Conservation (phyloP, 2,113 vertebrate species). For the Lampris megalopsis region DNA sequence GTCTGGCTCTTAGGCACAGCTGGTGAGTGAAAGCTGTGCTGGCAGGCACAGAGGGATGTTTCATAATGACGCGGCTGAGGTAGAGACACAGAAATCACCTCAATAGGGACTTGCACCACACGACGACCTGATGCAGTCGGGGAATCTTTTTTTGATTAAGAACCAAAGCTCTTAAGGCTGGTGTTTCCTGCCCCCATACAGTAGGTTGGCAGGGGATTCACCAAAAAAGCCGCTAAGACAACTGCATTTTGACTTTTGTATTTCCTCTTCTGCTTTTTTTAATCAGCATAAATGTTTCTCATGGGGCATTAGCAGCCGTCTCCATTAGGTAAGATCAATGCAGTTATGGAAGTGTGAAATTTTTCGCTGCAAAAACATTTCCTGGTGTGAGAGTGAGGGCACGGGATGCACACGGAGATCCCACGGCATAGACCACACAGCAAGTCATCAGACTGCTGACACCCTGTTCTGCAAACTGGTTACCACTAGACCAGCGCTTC, state of each 20-base stretch:
- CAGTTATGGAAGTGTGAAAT: constrained; percentile 41
- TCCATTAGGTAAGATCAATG: constrained; percentile 60
- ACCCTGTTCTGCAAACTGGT: constrained; percentile 28
- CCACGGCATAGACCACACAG: too few species aligned
- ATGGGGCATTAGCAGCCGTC: constrained; percentile 30
- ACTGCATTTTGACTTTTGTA: constrained; percentile 3
- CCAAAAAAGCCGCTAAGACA: constrained; percentile 18
- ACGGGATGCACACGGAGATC: constrained; percentile 13
- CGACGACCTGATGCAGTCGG: constrained; percentile 32
- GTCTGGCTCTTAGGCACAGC: constrained; percentile 49
- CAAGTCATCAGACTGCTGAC: constrained; percentile 49
- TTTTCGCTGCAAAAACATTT: constrained; percentile 34
- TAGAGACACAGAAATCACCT: constrained; percentile 50
- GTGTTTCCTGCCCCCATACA: not conserved
- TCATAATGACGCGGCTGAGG: constrained; percentile 58
- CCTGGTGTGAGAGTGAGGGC: constrained; percentile 46
- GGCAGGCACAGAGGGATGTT: constrained; percentile 57
- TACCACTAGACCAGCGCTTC: constrained; percentile 41
- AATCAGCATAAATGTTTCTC: constrained; percentile 28
- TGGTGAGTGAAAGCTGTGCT: constrained; percentile 65
- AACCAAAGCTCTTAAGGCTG: constrained; percentile 1
- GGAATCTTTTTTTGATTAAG: constrained; percentile 43
- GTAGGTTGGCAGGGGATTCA: constrained; percentile 28
- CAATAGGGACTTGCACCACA: constrained; percentile 39
- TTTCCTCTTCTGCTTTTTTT: not conserved